Conservation (phyloP, 2,797 vertebrate species). For the Phataginus tetradactyla region DNA sequence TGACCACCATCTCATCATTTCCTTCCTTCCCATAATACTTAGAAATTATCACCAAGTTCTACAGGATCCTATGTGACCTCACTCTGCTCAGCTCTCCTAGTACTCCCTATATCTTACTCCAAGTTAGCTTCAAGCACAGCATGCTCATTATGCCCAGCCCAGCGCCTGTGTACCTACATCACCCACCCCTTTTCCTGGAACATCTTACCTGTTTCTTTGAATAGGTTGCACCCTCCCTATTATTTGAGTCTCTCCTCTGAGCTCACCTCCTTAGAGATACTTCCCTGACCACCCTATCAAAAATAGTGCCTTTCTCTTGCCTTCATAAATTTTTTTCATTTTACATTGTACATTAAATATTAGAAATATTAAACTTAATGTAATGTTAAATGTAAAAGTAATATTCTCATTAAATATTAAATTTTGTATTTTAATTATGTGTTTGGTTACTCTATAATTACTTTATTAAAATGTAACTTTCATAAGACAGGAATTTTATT, state of each 20-base stretch:
- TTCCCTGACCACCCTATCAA: neutral
- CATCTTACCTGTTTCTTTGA: neutral
- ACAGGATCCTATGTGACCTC: neutral
- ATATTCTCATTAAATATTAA: neutral
- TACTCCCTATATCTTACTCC: neutral
- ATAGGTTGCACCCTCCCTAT: neutral
- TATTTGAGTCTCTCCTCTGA: neutral
- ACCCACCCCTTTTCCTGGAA: neutral
- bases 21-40: neutral
- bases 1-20: neutral
- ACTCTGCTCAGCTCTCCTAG: neutral
- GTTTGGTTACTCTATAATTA: neutral
- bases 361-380: neutral
- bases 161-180: neutral
- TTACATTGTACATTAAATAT: neutral
- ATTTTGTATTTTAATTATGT: neutral
- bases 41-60: neutral
- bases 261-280: neutral
- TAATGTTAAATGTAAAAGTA: neutral
- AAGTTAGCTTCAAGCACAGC: neutral
- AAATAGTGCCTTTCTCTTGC: neutral
- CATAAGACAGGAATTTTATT: neutral
- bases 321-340: neutral
- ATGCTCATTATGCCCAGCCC: neutral
- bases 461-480: neutral